These are phyloP conservation scores for Phrynosoma platyrhinos DNA, from an alignment of 2,113 vertebrate species.

Conservation along the genomic window DNA sequence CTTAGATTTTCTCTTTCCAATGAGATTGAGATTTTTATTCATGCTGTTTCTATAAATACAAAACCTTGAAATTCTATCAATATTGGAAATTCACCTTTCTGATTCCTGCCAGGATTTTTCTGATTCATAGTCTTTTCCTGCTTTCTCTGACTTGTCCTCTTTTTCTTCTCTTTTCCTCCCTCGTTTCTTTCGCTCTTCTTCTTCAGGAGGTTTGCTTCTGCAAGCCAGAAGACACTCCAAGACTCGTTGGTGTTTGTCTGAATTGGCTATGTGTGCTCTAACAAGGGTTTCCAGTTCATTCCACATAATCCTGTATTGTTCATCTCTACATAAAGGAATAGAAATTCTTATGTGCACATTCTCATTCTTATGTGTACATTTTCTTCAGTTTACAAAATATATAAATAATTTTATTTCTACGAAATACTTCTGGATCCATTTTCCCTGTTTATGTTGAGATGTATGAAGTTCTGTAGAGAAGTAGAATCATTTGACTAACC, in stretches of 20 bases:
- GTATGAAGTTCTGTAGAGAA: neutral
- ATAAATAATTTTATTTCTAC: neutral
- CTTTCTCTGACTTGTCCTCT: slow-evolving; percentile 91
- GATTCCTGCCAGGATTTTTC: slow-evolving; percentile 94
- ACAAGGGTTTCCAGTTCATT: slow-evolving; percentile 98
- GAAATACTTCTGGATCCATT: neutral
- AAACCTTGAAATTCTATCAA: neutral
- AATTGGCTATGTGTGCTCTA: slow-evolving; percentile 89
- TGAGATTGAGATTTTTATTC: neutral
- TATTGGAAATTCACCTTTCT: slow-evolving; percentile 80
- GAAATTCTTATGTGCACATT: too few species aligned
- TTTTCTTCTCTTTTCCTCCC: slow-evolving; percentile 96
- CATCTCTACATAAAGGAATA: slow-evolving; percentile 81
- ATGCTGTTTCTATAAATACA: neutral
- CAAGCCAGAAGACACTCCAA: slow-evolving; percentile 94
- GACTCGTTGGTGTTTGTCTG: slow-evolving; percentile 92
- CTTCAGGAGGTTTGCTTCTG: slow-evolving; percentile 95
- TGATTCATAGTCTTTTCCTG: slow-evolving; percentile 87
- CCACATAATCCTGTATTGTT: slow-evolving; percentile 99
- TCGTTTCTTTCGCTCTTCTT: slow-evolving; percentile 95
- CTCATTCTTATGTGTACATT: neutral
- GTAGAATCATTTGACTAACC: too few species aligned
- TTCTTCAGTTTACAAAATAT: neutral
- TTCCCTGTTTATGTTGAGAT: neutral
- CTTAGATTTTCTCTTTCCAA: neutral